Evolutionary conservation across 2,888 invertebrate species (phyloP).

Genomic region (Antitype chi): DNA sequence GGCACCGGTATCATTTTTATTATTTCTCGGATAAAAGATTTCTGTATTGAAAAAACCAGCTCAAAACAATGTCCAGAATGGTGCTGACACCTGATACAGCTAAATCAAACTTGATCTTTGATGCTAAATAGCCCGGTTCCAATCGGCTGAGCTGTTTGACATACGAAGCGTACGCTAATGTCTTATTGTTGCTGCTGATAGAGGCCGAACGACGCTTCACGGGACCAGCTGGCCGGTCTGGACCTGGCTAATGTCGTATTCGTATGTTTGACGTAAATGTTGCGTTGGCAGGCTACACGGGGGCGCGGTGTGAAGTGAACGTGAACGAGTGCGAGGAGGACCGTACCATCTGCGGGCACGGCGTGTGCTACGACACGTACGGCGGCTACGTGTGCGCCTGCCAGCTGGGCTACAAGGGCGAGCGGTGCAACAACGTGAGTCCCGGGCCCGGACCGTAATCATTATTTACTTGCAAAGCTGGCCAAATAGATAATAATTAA

Average conservation of each 20-base stretch:
- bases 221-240: not conserved
- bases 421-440: slow-evolving; percentile 93
- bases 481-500: not conserved
- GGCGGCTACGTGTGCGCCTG: slow-evolving; percentile 95
- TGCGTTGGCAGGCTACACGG: slow-evolving; percentile 91
- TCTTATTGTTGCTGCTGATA: too few relatives aligned
- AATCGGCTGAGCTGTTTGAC: not conserved
- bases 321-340: slow-evolving; percentile 94
- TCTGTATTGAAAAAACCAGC: not conserved
- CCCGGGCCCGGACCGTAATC: not conserved
- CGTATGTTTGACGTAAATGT: not conserved
- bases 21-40: not conserved
- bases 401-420: slow-evolving; percentile 94
- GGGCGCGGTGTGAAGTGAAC: slow-evolving; percentile 93
- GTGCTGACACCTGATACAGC: not conserved
- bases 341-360: slow-evolving; percentile 92
- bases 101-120: not conserved
- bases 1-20: slow-evolving; percentile 84
- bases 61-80: not conserved
- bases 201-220: too few relatives aligned
- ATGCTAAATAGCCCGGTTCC: not conserved
- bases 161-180: not conserved
- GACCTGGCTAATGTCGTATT: not conserved
- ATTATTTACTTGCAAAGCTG: not conserved
- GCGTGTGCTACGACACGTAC: slow-evolving; percentile 95